Conservation (phyloP, 1,140 invertebrate genomes). For the Caenorhabditis latens region DNA sequence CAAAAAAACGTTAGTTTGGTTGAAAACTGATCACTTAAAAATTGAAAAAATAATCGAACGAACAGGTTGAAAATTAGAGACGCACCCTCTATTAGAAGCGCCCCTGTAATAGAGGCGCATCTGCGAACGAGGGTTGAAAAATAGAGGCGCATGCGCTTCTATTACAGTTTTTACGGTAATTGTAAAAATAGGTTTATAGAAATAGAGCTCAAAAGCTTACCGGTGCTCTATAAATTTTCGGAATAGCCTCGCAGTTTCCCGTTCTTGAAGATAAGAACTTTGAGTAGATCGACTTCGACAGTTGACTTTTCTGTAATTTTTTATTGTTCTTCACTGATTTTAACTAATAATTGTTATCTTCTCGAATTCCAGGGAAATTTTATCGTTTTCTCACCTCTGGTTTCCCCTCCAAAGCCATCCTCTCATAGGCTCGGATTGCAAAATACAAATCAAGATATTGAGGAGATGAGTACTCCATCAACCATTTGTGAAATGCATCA, state of each 20-base stretch:
- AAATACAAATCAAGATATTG: constrained; percentile 35
- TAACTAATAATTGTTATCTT: neutral
- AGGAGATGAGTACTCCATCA: neutral
- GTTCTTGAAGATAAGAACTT: constrained; percentile 16
- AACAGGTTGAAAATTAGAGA: too few species aligned
- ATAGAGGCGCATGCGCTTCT: too few species aligned
- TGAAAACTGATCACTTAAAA: too few species aligned
- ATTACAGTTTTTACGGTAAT: too few species aligned
- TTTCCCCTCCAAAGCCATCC: constrained; percentile 32
- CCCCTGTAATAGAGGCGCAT: too few species aligned
- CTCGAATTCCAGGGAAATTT: neutral
- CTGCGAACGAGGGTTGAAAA: too few species aligned
- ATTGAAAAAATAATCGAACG: too few species aligned
- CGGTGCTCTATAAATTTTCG: constrained; percentile 11
- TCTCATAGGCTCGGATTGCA: constrained; percentile 14
- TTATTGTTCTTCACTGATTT: too few species aligned
- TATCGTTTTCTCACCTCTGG: neutral
- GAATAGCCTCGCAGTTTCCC: constrained; percentile 39
- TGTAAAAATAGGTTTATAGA: too few species aligned
- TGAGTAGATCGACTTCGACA: constrained; percentile 30
- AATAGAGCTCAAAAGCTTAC: neutral
- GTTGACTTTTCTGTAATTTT: constrained; percentile 8
- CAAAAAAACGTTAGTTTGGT: too few species aligned
- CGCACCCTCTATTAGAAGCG: too few species aligned
- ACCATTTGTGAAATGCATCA: constrained; percentile 19